Evolutionary conservation across 2,888 invertebrate species (phyloP), one percentile per base, ranked within the genome.

Genomic region (Parnassius orleans): DNA sequence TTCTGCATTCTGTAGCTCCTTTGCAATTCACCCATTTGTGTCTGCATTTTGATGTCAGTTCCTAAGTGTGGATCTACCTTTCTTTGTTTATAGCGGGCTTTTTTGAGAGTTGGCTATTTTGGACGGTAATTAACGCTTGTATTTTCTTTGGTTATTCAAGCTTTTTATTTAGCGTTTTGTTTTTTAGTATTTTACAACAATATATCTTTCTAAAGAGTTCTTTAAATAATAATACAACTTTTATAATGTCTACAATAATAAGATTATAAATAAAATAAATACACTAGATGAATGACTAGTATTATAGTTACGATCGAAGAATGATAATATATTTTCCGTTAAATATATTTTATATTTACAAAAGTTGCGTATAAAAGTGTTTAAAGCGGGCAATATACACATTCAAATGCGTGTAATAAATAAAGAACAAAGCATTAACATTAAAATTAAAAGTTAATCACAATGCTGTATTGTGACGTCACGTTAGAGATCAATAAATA

Each of bases 221-320:
- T 70, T 69, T 66, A 62, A 67, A 66, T 65, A 48, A 68, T 57
- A 47, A 48, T 43, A 47, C n/a, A 60, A 11, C 68, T 63, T 19
- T 71, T 68, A 60, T 60, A 66, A 55, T 68, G 71, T 69, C 71
- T 77, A 76, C 68, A 65, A 74, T 71, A 72, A 77, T 61, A 74
- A 72, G 69, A 72, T 69, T 75, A 75, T 75, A 73, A 74, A 73
- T 76, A 78, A 81, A 83, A 86, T 86, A 87, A 86, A 86, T 90
- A 90, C 87, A 90, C 90, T 91, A 91, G 91, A 90, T 86, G 83
- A 86, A 85, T 91, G 90, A 91, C 90, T 91, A 91, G 90, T 87
- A 84, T 80, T 79, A 87, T 71, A 87, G 84, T 88, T 86, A 84
- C 77, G 74, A 76, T 78, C 79, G 84, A 78, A 78, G 72, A 78